Conservation (phyloP, 2,113 vertebrate species). For the Solea senegalensis region DNA sequence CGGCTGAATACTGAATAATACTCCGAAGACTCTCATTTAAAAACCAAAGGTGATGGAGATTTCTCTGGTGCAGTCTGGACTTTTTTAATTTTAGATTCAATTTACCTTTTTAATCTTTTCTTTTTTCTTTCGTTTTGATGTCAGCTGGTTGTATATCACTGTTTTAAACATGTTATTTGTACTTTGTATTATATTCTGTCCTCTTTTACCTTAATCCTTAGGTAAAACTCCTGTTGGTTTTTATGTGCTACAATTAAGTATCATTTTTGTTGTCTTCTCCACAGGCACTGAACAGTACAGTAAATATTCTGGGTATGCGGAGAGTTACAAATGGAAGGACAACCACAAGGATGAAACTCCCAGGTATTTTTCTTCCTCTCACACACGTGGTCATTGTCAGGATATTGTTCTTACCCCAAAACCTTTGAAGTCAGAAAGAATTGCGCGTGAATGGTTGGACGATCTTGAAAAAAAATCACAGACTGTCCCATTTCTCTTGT, state of each 20-base stretch:
- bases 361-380: conserved; percentile 52
- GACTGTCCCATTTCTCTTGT: neutral
- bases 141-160: no score
- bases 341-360: conserved; percentile 67
- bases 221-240: no score
- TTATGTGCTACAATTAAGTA: neutral
- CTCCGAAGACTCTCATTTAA: no score
- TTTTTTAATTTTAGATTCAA: no score
- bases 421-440: neutral
- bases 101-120: neutral
- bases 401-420: neutral
- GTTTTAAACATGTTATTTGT: no score
- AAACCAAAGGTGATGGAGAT: no score
- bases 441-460: neutral
- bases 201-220: no score
- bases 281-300: conserved; percentile 95
- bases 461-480: neutral
- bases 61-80: no score
- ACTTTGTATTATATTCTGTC: no score
- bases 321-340: conserved; percentile 86
- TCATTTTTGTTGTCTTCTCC: conserved; percentile 5
- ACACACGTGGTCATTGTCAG: neutral
- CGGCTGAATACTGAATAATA: conserved; percentile 45
- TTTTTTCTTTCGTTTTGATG: neutral
- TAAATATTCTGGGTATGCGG: conserved; percentile 94